Conservation (phyloP, 2,888 invertebrate species). For the Synergus laeviventris region DNA sequence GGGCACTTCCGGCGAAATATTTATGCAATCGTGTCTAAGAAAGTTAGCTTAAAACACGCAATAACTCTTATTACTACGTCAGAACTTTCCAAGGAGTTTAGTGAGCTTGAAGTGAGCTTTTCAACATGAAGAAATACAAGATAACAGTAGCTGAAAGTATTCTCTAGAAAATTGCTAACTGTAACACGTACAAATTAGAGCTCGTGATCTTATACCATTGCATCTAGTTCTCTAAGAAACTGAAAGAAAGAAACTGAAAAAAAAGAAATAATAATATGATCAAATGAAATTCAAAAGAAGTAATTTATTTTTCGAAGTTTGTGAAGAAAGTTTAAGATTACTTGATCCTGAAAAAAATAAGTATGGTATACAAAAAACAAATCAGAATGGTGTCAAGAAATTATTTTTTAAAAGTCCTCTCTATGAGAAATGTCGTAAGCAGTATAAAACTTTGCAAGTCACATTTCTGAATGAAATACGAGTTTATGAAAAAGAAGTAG, state of each 20-base stretch:
- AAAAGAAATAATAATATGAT: too few relatives aligned
- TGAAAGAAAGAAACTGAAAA: too few relatives aligned
- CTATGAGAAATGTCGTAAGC: neutral
- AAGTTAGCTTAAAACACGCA: conserved; percentile 14
- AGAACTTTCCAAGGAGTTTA: conserved; percentile 4
- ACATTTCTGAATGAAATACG: conserved; percentile 20
- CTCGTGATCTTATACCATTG: conserved; percentile 4
- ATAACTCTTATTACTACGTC: conserved; percentile 2
- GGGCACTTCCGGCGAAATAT: neutral
- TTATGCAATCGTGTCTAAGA: neutral
- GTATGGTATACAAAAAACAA: neutral
- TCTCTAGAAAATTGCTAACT: neutral
- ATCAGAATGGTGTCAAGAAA: neutral
- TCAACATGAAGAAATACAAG: neutral
- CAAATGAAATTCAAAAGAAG: too few relatives aligned
- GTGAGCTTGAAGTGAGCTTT: neutral
- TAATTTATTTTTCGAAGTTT: too few relatives aligned
- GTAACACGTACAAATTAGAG: conserved; percentile 22
- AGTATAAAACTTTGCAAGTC: conserved; percentile 4
- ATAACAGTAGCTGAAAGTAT: conserved; percentile 8
- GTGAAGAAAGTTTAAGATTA: too few relatives aligned
- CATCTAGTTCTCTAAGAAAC: too few relatives aligned
- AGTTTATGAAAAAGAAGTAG: conserved; percentile 4
- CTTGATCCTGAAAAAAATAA: neutral
- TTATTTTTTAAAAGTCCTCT: neutral